A percentile compares a stretch with the other conserved stretches of the same genome.
These are phyloP conservation scores for Clarias laeviceps DNA, from an alignment of 2,797 vertebrate genomes.

Conservation along the genomic window DNA sequence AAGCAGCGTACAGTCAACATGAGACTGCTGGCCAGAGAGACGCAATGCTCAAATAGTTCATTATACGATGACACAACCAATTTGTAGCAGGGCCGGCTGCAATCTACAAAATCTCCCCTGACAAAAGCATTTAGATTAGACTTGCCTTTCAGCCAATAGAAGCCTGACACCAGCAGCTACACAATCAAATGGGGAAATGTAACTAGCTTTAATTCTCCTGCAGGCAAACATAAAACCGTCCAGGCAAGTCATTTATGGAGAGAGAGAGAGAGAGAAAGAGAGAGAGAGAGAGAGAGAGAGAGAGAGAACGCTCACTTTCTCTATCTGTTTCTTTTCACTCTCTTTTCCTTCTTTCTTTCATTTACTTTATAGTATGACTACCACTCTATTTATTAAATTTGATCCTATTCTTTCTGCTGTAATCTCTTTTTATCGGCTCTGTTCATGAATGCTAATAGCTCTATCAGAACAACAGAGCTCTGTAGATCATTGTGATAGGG, in stretches of 20 bases:
- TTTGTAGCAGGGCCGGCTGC: conserved; percentile 79
- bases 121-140: conserved; percentile 85
- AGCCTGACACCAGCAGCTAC: conserved; percentile 73
- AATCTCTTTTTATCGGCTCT: conserved; percentile 88
- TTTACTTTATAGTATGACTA: conserved; percentile 68
- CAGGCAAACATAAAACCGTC: conserved; percentile 82
- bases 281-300: conserved; percentile 41
- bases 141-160: conserved; percentile 70
- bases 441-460: conserved; percentile 91
- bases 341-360: conserved; percentile 29
- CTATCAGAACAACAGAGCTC: conserved; percentile 83
- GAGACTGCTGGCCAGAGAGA: conserved; percentile 77
- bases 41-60: conserved; percentile 81
- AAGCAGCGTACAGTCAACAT: conserved; percentile 76
- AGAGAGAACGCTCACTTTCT: not conserved
- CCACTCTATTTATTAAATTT: conserved; percentile 81
- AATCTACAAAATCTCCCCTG: conserved; percentile 83
- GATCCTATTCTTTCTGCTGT: conserved; percentile 87
- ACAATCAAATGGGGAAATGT: conserved; percentile 71
- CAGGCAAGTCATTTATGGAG: conserved; percentile 81
- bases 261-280: conserved; percentile 65
- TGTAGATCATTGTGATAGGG: conserved; percentile 85
- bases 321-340: conserved; percentile 14
- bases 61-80: conserved; percentile 85
- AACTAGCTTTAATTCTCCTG: conserved; percentile 82